These are phyloP conservation scores for Oreochromis tanganicae DNA, from an alignment of 2,113 vertebrate species.

Conservation along the genomic window DNA sequence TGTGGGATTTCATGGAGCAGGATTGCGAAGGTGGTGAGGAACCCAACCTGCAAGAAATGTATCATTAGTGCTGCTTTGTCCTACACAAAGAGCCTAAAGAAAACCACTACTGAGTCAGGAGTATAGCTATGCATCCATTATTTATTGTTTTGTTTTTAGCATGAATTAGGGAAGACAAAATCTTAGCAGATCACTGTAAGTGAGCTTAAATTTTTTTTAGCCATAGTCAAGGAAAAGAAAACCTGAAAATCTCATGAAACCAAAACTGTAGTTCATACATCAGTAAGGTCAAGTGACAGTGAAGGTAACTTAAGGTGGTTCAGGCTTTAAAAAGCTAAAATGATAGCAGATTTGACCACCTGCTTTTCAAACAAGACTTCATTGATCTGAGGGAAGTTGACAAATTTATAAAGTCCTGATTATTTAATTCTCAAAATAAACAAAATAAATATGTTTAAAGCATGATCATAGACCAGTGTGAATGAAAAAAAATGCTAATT, in stretches of 20 bases:
- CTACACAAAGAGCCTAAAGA: background rate
- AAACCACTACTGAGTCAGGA: background rate
- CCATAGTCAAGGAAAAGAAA: background rate
- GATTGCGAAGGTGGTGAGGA: constrained; percentile 93
- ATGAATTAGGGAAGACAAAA: background rate
- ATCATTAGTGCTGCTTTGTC: background rate
- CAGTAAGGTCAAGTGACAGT: background rate
- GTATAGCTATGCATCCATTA: background rate
- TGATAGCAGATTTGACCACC: background rate
- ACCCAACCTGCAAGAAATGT: constrained; percentile 80
- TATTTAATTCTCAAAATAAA: background rate
- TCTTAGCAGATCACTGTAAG: background rate
- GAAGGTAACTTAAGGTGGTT: background rate
- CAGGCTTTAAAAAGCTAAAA: background rate
- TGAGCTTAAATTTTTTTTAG: background rate
- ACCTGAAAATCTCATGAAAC: background rate
- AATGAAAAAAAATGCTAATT: background rate
- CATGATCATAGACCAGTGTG: background rate
- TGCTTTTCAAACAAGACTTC: background rate
- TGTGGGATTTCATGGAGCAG: constrained; percentile 97
- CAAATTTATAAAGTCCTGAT: background rate
- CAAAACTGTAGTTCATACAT: background rate
- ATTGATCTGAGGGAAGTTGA: background rate
- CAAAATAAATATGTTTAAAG: background rate
- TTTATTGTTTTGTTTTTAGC: background rate